Evolutionary conservation across 1,140 invertebrate genomes (phyloP).

Genomic region (Megalopta genalis): DNA sequence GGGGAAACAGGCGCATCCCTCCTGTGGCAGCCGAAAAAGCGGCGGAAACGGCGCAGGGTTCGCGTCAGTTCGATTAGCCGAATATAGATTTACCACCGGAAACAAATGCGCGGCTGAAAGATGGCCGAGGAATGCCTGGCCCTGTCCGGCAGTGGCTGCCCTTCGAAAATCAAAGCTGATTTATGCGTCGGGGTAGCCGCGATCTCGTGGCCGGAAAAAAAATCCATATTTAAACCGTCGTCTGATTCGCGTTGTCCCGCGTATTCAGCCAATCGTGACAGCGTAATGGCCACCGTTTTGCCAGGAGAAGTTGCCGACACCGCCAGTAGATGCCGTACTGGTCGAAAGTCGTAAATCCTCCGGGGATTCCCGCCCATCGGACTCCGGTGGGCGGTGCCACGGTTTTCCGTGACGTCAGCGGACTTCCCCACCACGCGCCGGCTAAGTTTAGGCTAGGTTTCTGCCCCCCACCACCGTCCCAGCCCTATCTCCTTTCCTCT

Average conservation of each 20-base stretch:
- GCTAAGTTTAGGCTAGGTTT: background rate
- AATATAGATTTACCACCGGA: conserved; percentile 76
- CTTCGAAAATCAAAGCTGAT: conserved; percentile 57
- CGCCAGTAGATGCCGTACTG: conserved; percentile 75
- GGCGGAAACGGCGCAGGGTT: conserved; percentile 31
- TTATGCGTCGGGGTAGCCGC: conserved; percentile 35
- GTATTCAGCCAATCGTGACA: conserved; percentile 76
- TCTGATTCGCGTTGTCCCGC: conserved; percentile 77
- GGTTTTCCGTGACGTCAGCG: conserved; percentile 61
- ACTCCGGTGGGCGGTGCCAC: conserved; percentile 76
- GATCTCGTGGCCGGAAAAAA: conserved; percentile 43
- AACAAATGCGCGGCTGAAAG: conserved; percentile 51
- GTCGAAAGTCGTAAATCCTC: conserved; percentile 76
- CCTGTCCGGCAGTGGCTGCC: background rate
- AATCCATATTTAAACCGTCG: conserved; percentile 73
- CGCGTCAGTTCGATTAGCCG: conserved; percentile 69
- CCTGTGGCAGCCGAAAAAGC: conserved; percentile 10
- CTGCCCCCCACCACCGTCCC: background rate
- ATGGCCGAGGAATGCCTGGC: too few relatives aligned
- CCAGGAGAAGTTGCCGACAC: conserved; percentile 56
- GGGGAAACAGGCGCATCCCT: background rate
- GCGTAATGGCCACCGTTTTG: conserved; percentile 78
- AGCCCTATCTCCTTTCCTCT: conserved; percentile 1
- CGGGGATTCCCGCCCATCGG: conserved; percentile 77
- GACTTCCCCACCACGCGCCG: conserved; percentile 49